phyloP scores from a whole-genome alignment of 2,113 vertebrate species.

The Ophiodon elongatus region DNA sequence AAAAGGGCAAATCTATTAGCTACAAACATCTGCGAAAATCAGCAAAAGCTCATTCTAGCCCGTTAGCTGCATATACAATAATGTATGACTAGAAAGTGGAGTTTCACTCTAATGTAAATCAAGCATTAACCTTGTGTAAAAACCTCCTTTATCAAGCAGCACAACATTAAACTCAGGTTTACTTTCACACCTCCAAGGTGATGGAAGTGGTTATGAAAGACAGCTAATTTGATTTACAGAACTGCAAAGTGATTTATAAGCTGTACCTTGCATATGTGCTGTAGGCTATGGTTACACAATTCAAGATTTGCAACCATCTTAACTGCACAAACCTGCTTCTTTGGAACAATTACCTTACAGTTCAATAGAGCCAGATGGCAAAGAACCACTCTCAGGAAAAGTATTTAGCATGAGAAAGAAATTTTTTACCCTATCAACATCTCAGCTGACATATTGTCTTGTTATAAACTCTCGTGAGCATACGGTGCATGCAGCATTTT shows the following conservation, averaged over 20 bases:
- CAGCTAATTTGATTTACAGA: neutral
- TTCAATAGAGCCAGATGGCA: conserved; percentile 59
- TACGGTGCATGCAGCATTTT: conserved; percentile 22
- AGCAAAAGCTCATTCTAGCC: neutral
- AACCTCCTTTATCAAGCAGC: neutral
- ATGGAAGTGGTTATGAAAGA: conserved; percentile 1
- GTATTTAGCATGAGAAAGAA: conserved; percentile 1
- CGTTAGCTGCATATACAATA: neutral
- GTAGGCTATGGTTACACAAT: conserved; percentile 11
- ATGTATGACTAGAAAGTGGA: neutral
- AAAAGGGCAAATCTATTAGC: conserved; percentile 17
- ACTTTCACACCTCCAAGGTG: neutral
- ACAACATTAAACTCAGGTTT: neutral
- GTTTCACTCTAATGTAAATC: conserved; percentile 1
- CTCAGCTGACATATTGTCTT: conserved; percentile 35
- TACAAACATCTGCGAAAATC: conserved; percentile 35
- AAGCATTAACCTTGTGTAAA: neutral
- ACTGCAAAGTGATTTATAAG: neutral
- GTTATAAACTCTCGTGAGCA: conserved; percentile 17
- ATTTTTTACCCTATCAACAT: conserved; percentile 15
- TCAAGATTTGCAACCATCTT: conserved; percentile 5
- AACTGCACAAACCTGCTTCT: conserved; percentile 36
- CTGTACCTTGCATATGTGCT: conserved; percentile 1
- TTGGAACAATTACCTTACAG: conserved; percentile 27
- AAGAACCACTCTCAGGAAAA: conserved; percentile 1